These are phyloP conservation scores for Sarcophaga subvicina DNA, from an alignment of 2,888 invertebrate genomes.

Conservation along the genomic window DNA sequence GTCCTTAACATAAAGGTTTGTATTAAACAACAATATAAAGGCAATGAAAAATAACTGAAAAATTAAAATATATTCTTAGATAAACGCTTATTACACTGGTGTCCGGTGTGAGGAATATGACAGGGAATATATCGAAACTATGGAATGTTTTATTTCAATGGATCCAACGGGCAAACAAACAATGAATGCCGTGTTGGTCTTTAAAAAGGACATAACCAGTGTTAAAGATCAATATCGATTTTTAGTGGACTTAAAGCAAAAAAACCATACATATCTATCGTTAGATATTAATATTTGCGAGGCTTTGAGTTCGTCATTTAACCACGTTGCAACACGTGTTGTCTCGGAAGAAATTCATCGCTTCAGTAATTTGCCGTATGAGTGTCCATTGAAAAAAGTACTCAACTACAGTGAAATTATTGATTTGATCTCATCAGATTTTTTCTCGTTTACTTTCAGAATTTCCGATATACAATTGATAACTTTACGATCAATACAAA, in stretches of 20 bases:
- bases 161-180: background rate
- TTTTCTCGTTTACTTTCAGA: background rate
- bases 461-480: background rate
- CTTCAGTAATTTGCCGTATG: constrained; percentile 1
- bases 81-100: background rate
- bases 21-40: too few relatives aligned
- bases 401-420: background rate
- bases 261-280: constrained; percentile 6
- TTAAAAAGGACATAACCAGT: background rate
- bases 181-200: background rate
- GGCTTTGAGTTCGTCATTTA: background rate
- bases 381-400: constrained; percentile 11
- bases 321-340: background rate
- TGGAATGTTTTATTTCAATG: constrained; percentile 1
- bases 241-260: background rate
- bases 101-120: background rate
- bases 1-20: too few relatives aligned
- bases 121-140: background rate
- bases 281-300: background rate
- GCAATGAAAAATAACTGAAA: too few relatives aligned
- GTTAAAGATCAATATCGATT: constrained; percentile 2
- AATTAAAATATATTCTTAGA: too few relatives aligned
- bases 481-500: background rate
- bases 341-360: constrained; percentile 6
- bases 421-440: background rate